Evolutionary conservation across 2,113 vertebrate species (phyloP).

Genomic region (Tragulus kanchil): DNA sequence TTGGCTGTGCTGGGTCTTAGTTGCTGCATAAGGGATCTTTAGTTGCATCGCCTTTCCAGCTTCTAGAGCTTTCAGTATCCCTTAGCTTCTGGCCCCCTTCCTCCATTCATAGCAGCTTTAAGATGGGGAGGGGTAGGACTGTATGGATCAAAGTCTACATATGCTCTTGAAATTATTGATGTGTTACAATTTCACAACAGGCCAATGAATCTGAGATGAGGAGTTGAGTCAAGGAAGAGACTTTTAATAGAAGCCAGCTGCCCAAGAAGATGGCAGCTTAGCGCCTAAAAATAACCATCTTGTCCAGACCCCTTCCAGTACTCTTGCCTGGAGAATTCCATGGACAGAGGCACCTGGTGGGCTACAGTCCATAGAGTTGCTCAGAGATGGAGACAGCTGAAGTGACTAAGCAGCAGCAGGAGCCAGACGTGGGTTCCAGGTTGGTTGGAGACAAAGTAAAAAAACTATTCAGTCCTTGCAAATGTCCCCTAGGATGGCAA

Average conservation of each 20-base stretch:
- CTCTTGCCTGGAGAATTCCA: too few relatives aligned
- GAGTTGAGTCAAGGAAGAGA: not conserved
- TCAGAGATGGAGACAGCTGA: too few relatives aligned
- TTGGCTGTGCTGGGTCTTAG: not conserved
- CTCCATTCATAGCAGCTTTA: not conserved
- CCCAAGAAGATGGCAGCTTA: not conserved
- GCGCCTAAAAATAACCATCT: not conserved
- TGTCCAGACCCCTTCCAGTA: not conserved
- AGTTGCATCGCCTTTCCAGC: not conserved
- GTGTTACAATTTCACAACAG: not conserved
- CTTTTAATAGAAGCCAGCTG: not conserved
- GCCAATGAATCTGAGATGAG: not conserved
- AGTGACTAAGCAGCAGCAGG: too few relatives aligned
- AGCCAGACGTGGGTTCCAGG: too few relatives aligned
- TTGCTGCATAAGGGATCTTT: too few relatives aligned
- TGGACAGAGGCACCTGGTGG: too few relatives aligned
- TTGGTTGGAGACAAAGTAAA: not conserved
- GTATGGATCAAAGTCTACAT: not conserved
- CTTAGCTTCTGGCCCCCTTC: not conserved
- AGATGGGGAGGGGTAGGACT: not conserved
- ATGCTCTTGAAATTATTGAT: not conserved
- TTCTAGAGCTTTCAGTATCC: not conserved
- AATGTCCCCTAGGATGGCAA: not conserved
- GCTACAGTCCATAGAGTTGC: too few relatives aligned
- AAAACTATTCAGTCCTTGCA: not conserved